phyloP scores from a whole-genome alignment of 2,888 invertebrate genomes.

The Eupithecia centaureata region DNA sequence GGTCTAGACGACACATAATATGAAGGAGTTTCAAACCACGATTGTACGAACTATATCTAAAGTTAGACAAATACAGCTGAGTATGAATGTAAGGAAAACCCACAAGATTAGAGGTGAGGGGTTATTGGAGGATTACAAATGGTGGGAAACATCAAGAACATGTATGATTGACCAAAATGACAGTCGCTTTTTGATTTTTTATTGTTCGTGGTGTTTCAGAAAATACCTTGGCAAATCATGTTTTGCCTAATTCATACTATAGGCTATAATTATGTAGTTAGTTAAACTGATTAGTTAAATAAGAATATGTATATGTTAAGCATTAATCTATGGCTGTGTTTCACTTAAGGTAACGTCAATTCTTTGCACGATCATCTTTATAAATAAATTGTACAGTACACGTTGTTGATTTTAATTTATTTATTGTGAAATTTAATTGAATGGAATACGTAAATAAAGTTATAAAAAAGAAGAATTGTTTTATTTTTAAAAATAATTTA shows the following conservation, averaged over 20 bases:
- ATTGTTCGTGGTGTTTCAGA: background rate
- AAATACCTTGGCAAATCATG: background rate
- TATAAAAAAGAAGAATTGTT: conserved; percentile 53
- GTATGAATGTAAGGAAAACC: no score
- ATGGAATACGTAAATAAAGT: conserved; percentile 79
- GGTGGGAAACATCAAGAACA: background rate
- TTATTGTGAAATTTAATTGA: conserved; percentile 73
- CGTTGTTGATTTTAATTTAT: conserved; percentile 68
- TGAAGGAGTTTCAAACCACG: no score
- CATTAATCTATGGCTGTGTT: conserved; percentile 82
- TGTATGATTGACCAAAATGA: background rate
- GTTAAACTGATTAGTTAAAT: conserved; percentile 32
- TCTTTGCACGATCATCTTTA: conserved; percentile 80
- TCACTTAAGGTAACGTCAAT: conserved; percentile 83
- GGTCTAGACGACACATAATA: no score
- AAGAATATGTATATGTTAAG: conserved; percentile 52
- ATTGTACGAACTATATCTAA: no score
- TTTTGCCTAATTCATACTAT: background rate
- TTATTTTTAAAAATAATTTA: conserved; percentile 17
- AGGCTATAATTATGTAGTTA: conserved; percentile 14
- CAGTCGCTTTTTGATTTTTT: background rate
- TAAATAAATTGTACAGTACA: conserved; percentile 73
- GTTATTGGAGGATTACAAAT: no score
- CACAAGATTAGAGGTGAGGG: no score
- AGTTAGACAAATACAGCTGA: no score